These are phyloP conservation scores for Butastur rufipennis DNA, from an alignment of 2,113 vertebrate genomes.

Conservation along the genomic window DNA sequence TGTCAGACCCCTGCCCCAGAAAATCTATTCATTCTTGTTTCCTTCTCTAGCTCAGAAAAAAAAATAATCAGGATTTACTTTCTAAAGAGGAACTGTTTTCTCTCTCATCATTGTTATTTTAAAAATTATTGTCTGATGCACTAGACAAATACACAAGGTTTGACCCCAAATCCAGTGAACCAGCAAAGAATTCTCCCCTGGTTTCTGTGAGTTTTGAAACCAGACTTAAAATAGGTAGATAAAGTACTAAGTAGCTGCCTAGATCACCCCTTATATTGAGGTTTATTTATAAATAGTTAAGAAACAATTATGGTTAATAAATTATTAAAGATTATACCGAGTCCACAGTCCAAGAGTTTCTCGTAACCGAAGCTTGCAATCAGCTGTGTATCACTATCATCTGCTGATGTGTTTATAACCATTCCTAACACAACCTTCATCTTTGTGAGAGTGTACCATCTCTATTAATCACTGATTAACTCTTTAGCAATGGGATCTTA, in stretches of 20 bases:
- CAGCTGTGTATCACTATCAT: not conserved
- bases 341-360: not conserved
- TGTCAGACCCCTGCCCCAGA: not conserved
- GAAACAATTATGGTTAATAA: not conserved
- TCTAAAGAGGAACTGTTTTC: not conserved
- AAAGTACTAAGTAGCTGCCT: not conserved
- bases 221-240: not conserved
- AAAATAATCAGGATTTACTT: not conserved
- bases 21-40: not conserved
- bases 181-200: not conserved
- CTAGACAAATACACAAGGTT: not conserved
- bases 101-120: not conserved
- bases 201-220: not conserved
- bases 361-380: not conserved
- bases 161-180: not conserved
- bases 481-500: not conserved
- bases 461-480: not conserved
- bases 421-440: not conserved
- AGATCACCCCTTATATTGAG: not conserved
- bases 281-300: not conserved
- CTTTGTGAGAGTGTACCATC: not conserved
- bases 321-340: not conserved
- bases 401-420: not conserved
- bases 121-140: not conserved
- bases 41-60: not conserved